A percentile compares a stretch with the other conserved stretches of the same genome.
Conservation (phyloP, 2,888 invertebrate species). For the Spisula solida region DNA sequence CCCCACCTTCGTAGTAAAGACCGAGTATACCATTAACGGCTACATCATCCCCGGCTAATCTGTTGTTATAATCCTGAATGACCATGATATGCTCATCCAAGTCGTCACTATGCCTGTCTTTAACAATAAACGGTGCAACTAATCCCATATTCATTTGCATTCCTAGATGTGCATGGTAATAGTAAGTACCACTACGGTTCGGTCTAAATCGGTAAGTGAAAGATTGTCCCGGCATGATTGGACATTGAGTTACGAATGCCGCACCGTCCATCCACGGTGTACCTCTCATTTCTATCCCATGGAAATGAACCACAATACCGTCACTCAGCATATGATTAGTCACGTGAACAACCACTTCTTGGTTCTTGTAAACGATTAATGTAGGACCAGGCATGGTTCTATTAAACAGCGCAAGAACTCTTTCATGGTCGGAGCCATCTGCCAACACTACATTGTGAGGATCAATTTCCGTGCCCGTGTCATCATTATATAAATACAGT, state of each 20-base stretch:
- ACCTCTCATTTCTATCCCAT: slow-evolving; percentile 75
- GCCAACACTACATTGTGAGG: slow-evolving; percentile 71
- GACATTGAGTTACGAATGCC: slow-evolving; percentile 79
- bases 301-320: slow-evolving; percentile 78
- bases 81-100: slow-evolving; percentile 55
- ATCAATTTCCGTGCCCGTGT: slow-evolving; percentile 5
- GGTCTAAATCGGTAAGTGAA: slow-evolving; percentile 75
- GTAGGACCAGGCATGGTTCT: slow-evolving; percentile 77
- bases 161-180: slow-evolving; percentile 76
- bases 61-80: slow-evolving; percentile 72
- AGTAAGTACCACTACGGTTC: slow-evolving; percentile 71
- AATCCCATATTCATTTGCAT: slow-evolving; percentile 71
- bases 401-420: slow-evolving; percentile 66
- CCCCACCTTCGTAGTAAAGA: not conserved
- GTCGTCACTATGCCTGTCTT: slow-evolving; percentile 26
- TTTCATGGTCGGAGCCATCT: slow-evolving; percentile 66
- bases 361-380: slow-evolving; percentile 76
- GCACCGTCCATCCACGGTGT: slow-evolving; percentile 82
- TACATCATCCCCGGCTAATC: not conserved
- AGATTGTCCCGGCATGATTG: slow-evolving; percentile 74
- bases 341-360: slow-evolving; percentile 73
- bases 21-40: slow-evolving; percentile 4
- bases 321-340: slow-evolving; percentile 72
- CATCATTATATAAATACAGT: slow-evolving; percentile 43
- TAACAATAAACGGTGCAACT: slow-evolving; percentile 71